Conservation (phyloP, 2,113 vertebrate genomes). For the Calidris pugnax region DNA sequence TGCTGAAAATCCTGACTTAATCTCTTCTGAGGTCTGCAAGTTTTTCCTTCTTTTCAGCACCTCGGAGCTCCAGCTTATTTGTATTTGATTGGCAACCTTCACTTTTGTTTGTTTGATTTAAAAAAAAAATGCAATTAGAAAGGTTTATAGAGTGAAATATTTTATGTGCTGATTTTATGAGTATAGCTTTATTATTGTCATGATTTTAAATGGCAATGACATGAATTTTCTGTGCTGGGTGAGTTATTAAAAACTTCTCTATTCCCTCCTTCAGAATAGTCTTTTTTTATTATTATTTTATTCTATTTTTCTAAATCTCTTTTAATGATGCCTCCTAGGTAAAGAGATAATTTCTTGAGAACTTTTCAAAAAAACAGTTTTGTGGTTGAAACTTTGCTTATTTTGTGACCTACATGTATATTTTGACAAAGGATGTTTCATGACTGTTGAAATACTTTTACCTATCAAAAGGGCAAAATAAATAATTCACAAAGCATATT, state of each 20-base stretch:
- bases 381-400: not conserved
- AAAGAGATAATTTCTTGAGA: conserved; percentile 32
- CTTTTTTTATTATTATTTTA: not conserved
- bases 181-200: conserved; percentile 17
- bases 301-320: not conserved
- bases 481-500: conserved; percentile 6
- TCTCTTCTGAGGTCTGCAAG: not conserved
- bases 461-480: conserved; percentile 4
- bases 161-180: conserved; percentile 51
- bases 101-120: not conserved
- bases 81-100: conserved; percentile 18
- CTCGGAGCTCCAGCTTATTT: not conserved
- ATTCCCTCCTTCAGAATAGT: not conserved
- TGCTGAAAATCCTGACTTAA: not conserved
- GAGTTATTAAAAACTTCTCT: conserved; percentile 22
- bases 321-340: conserved; percentile 61
- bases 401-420: not conserved
- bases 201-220: conserved; percentile 18
- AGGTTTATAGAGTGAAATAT: conserved; percentile 2
- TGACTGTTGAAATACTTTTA: not conserved
- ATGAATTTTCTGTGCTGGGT: not conserved
- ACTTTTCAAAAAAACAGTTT: conserved; percentile 15
- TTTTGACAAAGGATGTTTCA: not conserved
- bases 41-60: not conserved
- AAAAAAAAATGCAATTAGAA: conserved; percentile 11